A percentile compares a stretch with the other conserved stretches of the same genome.
These are phyloP conservation scores for Frankliniella fusca DNA, from an alignment of 2,888 invertebrate species.

Conservation along the genomic window DNA sequence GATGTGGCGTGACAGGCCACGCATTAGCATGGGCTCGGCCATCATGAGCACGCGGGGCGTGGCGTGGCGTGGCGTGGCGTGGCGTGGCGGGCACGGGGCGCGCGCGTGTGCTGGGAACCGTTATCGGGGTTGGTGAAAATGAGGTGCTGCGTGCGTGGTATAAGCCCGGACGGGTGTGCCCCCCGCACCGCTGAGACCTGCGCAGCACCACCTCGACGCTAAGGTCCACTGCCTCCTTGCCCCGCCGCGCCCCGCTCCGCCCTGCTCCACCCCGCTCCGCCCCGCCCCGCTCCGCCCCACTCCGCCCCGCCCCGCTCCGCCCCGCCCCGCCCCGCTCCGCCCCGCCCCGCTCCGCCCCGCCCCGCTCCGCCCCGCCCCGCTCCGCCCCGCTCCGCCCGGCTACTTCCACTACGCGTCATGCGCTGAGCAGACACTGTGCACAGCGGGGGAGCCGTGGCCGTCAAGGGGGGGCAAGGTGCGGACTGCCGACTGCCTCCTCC, in stretches of 20 bases:
- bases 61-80: neutral
- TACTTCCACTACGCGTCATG: too few relatives aligned
- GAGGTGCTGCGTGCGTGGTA: too few relatives aligned
- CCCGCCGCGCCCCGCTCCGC: neutral
- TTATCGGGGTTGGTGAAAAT: too few relatives aligned
- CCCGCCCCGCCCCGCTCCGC: neutral
- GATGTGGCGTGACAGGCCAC: too few relatives aligned
- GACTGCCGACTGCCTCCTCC: too few relatives aligned
- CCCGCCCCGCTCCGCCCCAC: neutral
- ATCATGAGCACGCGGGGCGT: neutral
- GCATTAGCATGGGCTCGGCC: too few relatives aligned
- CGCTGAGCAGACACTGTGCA: too few relatives aligned
- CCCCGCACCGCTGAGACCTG: too few relatives aligned
- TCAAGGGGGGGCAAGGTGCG: too few relatives aligned
- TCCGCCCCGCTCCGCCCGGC: neutral
- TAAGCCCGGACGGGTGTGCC: neutral
- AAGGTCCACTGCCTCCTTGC: neutral
- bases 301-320: neutral
- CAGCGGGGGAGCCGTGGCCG: too few relatives aligned
- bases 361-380: neutral
- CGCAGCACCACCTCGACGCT: too few relatives aligned
- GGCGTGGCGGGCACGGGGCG: neutral
- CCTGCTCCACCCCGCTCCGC: neutral
- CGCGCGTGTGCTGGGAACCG: neutral
- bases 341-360: neutral